Evolutionary conservation across 2,888 invertebrate genomes (phyloP).

Genomic region (Caenorhabditis macrosperma): DNA sequence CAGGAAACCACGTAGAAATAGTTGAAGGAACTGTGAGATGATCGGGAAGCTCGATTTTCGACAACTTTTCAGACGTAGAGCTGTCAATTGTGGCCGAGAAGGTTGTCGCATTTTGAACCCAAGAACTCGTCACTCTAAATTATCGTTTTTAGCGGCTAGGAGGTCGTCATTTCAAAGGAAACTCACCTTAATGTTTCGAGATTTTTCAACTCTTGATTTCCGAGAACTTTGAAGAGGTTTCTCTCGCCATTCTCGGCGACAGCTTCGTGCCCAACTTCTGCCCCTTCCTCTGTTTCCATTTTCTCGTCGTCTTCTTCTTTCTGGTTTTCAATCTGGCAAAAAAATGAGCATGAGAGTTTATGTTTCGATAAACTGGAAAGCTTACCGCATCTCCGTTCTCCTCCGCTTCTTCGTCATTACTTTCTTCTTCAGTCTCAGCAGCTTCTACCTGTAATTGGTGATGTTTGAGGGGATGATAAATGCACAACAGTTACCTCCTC

Average conservation of each 20-base stretch:
- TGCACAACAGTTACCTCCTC: not conserved
- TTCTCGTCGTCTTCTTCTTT: slow-evolving; percentile 2
- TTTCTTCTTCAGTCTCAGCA: not conserved
- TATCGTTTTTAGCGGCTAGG: not conserved
- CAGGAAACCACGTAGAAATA: slow-evolving; percentile 75
- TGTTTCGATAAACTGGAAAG: not conserved
- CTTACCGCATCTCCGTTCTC: not conserved
- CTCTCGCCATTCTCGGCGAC: not conserved
- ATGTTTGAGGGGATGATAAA: not conserved
- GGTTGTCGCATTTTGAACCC: slow-evolving; percentile 70
- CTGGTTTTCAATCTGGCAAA: not conserved
- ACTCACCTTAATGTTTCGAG: slow-evolving; percentile 60
- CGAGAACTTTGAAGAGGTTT: slow-evolving; percentile 57
- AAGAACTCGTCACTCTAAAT: slow-evolving; percentile 69
- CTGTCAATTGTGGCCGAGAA: slow-evolving; percentile 69
- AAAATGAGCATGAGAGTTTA: not conserved
- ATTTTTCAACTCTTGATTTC: slow-evolving; percentile 54
- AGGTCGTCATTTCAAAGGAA: not conserved
- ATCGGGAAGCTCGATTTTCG: slow-evolving; percentile 58
- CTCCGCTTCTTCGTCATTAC: not conserved
- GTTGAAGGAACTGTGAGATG: slow-evolving; percentile 41
- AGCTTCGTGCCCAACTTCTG: not conserved
- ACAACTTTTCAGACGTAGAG: slow-evolving; percentile 52
- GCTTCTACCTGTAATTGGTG: not conserved
- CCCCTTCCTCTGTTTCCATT: slow-evolving; percentile 27